These are phyloP conservation scores for Acholoe squamosa DNA, from an alignment of 2,888 invertebrate species.

Conservation along the genomic window DNA sequence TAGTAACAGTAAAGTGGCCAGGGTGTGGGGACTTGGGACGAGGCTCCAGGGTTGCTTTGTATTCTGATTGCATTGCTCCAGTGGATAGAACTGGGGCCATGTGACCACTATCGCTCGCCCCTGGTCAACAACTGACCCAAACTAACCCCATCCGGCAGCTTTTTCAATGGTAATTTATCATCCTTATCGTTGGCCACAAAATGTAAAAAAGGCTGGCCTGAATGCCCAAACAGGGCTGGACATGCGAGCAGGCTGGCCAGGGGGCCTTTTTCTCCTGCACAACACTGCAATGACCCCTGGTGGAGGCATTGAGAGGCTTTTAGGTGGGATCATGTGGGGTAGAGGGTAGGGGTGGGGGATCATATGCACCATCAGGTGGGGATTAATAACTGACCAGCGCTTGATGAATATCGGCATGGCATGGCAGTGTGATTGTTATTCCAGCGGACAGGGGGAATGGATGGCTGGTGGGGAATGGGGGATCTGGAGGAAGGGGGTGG, in stretches of 20 bases:
- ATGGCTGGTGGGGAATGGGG: conserved; percentile 4
- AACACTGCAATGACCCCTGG: background rate
- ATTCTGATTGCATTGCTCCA: background rate
- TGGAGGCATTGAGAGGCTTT: background rate
- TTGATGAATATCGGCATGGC: conserved; percentile 51
- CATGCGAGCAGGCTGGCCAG: background rate
- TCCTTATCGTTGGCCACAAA: background rate
- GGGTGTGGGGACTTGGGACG: background rate
- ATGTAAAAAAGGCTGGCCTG: conserved; percentile 26
- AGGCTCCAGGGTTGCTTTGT: background rate
- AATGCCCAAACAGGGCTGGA: conserved; percentile 22
- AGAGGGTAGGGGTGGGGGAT: background rate
- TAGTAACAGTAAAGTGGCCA: background rate
- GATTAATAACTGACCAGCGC: conserved; percentile 57
- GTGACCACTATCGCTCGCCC: conserved; percentile 5
- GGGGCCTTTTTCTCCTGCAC: background rate
- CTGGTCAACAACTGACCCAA: background rate
- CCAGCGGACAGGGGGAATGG: background rate
- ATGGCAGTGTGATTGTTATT: conserved; percentile 43
- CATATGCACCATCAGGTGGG: conserved; percentile 39
- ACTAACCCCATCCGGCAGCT: background rate
- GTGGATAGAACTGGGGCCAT: background rate
- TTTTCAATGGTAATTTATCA: background rate
- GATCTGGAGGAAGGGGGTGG: background rate
- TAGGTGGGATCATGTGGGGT: background rate